phyloP scores from a whole-genome alignment of 2,797 vertebrate genomes.

The Hozukius guyotensis region DNA sequence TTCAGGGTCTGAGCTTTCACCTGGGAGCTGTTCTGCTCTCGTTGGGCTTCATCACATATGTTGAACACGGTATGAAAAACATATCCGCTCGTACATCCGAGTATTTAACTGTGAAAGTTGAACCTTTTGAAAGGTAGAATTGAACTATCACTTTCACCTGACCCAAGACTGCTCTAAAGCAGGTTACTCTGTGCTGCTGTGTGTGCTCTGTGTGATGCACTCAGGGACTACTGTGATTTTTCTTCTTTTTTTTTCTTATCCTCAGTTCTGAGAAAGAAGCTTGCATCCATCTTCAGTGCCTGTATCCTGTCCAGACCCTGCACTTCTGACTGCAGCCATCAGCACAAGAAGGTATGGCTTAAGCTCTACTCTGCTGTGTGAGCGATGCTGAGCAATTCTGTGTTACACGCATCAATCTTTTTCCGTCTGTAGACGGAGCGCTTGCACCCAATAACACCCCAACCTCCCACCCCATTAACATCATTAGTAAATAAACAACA shows the following conservation, averaged over 20 bases:
- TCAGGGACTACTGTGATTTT: background rate
- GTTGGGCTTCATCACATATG: constrained; percentile 92
- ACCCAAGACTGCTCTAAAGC: background rate
- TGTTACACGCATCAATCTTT: no score
- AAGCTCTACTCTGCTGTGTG: background rate
- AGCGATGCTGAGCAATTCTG: background rate
- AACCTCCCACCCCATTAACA: no score
- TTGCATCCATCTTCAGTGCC: constrained; percentile 88
- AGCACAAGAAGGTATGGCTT: constrained; percentile 82
- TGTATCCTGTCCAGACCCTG: constrained; percentile 90
- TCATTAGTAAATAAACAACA: no score
- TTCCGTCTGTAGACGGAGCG: no score
- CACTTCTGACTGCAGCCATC: constrained; percentile 84
- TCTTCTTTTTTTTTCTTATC: background rate
- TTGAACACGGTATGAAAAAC: constrained; percentile 87
- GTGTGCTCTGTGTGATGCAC: background rate
- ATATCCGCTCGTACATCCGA: background rate
- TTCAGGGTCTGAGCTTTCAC: constrained; percentile 93
- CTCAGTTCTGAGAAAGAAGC: constrained; percentile 88
- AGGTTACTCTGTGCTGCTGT: background rate
- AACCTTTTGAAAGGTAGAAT: background rate
- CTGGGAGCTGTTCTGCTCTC: constrained; percentile 91
- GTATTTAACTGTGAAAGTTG: background rate
- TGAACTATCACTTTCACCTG: background rate
- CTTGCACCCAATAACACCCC: no score